Evolutionary conservation across 2,888 invertebrate genomes (phyloP).

Genomic region (Pemphredon lugubris): DNA sequence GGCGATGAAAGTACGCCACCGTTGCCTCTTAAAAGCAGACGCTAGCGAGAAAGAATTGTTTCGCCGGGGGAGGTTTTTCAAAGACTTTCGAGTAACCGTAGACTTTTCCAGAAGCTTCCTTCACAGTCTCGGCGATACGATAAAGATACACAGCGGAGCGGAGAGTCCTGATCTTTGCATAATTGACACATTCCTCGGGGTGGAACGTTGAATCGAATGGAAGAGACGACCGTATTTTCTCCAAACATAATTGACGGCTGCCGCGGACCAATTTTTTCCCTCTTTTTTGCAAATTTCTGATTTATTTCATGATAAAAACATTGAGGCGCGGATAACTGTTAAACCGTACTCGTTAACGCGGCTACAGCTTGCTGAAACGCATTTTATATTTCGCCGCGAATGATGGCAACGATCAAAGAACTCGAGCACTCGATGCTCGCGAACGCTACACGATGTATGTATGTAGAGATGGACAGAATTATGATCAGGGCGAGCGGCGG

Average conservation of each 20-base stretch:
- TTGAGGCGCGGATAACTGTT: no score
- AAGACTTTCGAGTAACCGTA: slow-evolving; percentile 22
- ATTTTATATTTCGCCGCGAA: slow-evolving; percentile 4
- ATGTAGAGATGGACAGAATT: slow-evolving; percentile 47
- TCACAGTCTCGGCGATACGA: slow-evolving; percentile 43
- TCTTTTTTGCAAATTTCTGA: no score
- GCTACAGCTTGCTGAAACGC: not conserved
- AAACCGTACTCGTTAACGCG: no score
- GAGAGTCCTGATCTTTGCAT: slow-evolving; percentile 51
- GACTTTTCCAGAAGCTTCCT: slow-evolving; percentile 21
- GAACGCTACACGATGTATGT: no score
- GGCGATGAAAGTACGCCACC: slow-evolving; percentile 28
- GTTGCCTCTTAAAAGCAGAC: slow-evolving; percentile 30
- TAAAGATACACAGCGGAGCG: slow-evolving; percentile 40
- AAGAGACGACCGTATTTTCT: not conserved
- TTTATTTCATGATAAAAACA: no score
- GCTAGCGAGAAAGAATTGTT: slow-evolving; percentile 45
- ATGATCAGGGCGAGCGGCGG: no score
- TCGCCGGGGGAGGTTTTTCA: slow-evolving; percentile 8
- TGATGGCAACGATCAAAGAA: slow-evolving; percentile 9
- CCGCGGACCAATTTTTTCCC: no score
- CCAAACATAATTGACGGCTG: no score
- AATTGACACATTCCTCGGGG: slow-evolving; percentile 41
- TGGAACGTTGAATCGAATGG: slow-evolving; percentile 43
- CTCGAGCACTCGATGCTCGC: slow-evolving; percentile 14